phyloP scores from a whole-genome alignment of 2,797 vertebrate genomes.

The Buceros bicornis region DNA sequence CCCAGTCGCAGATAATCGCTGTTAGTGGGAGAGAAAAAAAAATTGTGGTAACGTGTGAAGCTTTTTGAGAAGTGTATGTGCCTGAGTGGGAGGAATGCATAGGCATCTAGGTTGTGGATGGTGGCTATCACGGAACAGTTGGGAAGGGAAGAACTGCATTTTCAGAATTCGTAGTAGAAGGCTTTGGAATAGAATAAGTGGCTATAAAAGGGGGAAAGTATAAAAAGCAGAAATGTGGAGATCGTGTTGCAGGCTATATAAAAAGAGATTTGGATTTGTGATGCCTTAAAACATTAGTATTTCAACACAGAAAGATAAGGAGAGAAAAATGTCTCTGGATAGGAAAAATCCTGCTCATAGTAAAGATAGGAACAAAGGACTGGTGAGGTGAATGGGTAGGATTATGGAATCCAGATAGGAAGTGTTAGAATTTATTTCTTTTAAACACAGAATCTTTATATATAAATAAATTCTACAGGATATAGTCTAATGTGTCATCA shows the following conservation, averaged over 20 bases:
- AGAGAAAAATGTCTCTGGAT: neutral
- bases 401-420: neutral
- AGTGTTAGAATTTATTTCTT: neutral
- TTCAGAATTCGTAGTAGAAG: conserved; percentile 10
- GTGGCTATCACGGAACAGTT: neutral
- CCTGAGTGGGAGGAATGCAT: neutral
- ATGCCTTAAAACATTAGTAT: neutral
- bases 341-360: neutral
- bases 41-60: neutral
- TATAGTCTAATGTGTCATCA: neutral
- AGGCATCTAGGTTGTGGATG: neutral
- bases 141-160: neutral
- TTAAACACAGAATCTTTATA: conserved; percentile 1
- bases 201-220: neutral
- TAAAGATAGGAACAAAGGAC: neutral
- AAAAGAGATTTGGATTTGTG: neutral
- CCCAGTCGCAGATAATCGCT: neutral
- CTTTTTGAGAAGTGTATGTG: conserved; percentile 5
- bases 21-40: neutral
- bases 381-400: neutral
- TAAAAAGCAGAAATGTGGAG: conserved; percentile 15
- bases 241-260: neutral
- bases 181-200: neutral
- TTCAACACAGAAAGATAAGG: neutral
- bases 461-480: neutral